phyloP scores from a whole-genome alignment of 1,140 invertebrate species.

The Mactra quadrangularis region DNA sequence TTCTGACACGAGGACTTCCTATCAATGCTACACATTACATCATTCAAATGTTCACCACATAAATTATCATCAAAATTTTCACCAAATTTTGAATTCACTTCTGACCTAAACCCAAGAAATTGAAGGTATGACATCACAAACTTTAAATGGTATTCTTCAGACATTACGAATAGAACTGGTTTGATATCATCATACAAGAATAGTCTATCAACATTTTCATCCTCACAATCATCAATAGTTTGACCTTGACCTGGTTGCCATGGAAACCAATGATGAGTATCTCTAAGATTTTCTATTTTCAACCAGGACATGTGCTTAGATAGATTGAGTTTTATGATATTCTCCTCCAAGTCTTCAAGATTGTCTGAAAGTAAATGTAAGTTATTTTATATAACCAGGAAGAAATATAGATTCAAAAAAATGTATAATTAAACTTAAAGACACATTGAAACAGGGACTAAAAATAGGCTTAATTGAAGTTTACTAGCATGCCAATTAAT shows the following conservation, averaged over 20 bases:
- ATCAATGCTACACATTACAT: constrained; percentile 35
- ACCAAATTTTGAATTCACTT: not conserved
- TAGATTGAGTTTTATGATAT: constrained; percentile 69
- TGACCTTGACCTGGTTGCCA: constrained; percentile 80
- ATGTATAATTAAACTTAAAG: no score
- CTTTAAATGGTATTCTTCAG: constrained; percentile 73
- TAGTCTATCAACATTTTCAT: constrained; percentile 84
- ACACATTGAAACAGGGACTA: no score
- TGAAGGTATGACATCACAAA: constrained; percentile 80
- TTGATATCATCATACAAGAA: constrained; percentile 84
- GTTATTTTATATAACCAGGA: not conserved
- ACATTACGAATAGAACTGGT: constrained; percentile 79
- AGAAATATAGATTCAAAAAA: not conserved
- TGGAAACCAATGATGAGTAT: constrained; percentile 83
- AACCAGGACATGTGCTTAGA: constrained; percentile 81
- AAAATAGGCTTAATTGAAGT: no score
- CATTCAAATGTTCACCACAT: constrained; percentile 24
- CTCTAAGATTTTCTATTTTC: constrained; percentile 82
- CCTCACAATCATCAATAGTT: constrained; percentile 82
- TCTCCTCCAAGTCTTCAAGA: constrained; percentile 75
- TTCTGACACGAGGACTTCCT: not conserved
- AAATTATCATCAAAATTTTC: not conserved
- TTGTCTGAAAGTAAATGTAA: constrained; percentile 66
- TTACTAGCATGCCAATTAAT: no score
- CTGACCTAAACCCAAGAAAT: constrained; percentile 78